Base-by-base conservation (phyloP, 2,797 vertebrate genomes). In the Anguilla obscura region DNA sequence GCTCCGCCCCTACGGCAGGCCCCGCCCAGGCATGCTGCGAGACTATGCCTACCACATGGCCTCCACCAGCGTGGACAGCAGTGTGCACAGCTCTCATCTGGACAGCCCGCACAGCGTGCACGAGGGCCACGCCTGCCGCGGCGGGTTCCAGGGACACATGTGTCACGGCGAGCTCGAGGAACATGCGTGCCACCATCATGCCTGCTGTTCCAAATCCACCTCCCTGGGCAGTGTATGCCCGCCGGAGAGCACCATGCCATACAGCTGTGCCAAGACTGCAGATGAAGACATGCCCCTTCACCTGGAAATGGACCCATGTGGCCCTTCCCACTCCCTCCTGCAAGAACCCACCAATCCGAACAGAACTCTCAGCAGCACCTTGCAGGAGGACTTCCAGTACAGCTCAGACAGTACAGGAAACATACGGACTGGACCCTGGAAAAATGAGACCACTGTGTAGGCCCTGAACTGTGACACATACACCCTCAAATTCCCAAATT, bases 401-500 rank as follows among this genome's bases (percentile, higher is more conserved):
- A 94, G 96, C 88, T 96, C 97, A 0, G 97, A 98, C 56, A 91
- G 94, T 89, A 96, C 96, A n/a, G 97, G 97, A 92, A 99, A 97
- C 93, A 97, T 99, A 92, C 96, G 97, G 93, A 99, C 98, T 24
- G 98, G 98, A 40, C 98, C 97, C 74, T 99, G 98, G 98, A 98
- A 95, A 94, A 99, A 99, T 18, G 98, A 99, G 96, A 99, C 98
- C 90, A 98, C 97, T 9, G 98, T 99, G 94, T 99, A 98, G 95
- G 94, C 94, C 82, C 40, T 85, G 90, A 91, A 91, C 90, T 86
- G 48, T 10, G 58, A 87, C 84, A 71, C 89, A 88, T 14, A 12
- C 36, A 40, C 58, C 33, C 60, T 27, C 86, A 1, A 33, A 5
- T 10, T 3, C 30, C 21, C 18, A 3, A 6, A 24, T 24, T 6